A percentile compares a stretch with the other conserved stretches of the same genome.
phyloP scores from a whole-genome alignment of 2,888 invertebrate genomes.

The Leptopterna dolabrata region DNA sequence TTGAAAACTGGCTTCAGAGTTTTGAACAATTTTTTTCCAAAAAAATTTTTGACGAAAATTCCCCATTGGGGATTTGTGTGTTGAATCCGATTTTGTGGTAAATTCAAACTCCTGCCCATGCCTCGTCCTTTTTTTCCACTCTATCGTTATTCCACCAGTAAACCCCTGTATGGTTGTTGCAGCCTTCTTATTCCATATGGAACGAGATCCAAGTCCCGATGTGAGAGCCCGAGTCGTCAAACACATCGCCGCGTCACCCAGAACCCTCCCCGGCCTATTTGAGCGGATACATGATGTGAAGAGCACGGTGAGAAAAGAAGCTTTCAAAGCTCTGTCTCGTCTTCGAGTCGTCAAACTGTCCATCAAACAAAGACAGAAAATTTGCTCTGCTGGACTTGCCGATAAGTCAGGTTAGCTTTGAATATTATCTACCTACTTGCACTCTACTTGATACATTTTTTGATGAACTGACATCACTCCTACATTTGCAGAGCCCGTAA shows the following conservation, averaged over 20 bases:
- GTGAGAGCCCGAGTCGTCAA: slow-evolving; percentile 78
- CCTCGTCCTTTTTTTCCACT: no score
- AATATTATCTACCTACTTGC: background rate
- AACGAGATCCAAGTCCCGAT: slow-evolving; percentile 80
- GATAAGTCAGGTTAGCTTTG: slow-evolving; percentile 68
- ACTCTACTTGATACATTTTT: background rate
- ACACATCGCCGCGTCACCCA: slow-evolving; percentile 78
- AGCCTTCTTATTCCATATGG: slow-evolving; percentile 77
- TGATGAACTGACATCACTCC: no score
- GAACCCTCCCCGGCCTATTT: slow-evolving; percentile 78
- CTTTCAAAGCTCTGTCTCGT: slow-evolving; percentile 70
- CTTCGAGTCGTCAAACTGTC: slow-evolving; percentile 72
- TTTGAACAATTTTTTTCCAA: no score
- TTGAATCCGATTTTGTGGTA: no score
- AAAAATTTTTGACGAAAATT: no score
- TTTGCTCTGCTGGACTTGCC: slow-evolving; percentile 74
- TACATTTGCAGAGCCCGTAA: slow-evolving; percentile 62
- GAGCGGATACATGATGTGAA: slow-evolving; percentile 82
- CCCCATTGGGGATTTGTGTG: no score
- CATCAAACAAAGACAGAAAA: slow-evolving; percentile 73
- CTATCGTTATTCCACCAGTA: no score
- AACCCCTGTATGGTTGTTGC: slow-evolving; percentile 45
- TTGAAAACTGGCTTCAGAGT: no score
- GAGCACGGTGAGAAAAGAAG: slow-evolving; percentile 77
- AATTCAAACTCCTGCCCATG: no score